Percentiles rank a stretch among this genome's conserved stretches.
phyloP scores from a whole-genome alignment of 2,113 vertebrate genomes.

The Prochilodus magdalenae region DNA sequence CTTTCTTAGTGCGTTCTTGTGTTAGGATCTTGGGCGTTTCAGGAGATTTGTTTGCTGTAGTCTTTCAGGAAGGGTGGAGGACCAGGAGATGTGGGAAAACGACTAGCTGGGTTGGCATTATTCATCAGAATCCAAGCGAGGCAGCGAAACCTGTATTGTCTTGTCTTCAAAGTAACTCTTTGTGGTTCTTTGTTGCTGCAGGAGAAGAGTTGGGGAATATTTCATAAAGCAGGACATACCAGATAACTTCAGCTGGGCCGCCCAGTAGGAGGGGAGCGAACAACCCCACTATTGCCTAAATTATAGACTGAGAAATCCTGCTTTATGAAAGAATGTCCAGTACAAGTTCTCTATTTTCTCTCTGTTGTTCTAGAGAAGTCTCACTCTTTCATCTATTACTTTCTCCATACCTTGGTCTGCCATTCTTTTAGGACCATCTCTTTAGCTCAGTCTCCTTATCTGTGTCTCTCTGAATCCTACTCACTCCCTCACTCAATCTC shows the following conservation, averaged over 20 bases:
- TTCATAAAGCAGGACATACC: neutral
- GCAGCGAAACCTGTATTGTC: neutral
- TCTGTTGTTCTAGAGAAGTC: neutral
- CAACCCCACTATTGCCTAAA: too few species aligned
- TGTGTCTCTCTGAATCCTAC: neutral
- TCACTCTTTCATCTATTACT: neutral
- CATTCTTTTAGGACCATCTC: neutral
- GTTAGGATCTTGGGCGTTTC: neutral
- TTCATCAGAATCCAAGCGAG: neutral
- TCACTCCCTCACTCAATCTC: neutral
- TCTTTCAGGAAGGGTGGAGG: slow-evolving; percentile 5
- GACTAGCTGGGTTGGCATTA: neutral
- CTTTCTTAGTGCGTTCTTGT: neutral
- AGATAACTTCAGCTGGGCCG: too few species aligned
- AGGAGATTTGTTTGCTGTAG: slow-evolving; percentile 4
- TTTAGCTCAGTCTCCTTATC: neutral
- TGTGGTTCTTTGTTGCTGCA: neutral
- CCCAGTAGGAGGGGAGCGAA: too few species aligned
- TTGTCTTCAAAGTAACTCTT: neutral
- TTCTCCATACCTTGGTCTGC: neutral
- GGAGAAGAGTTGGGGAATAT: neutral
- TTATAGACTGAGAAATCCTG: too few species aligned
- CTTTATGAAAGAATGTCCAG: too few species aligned
- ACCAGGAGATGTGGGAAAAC: neutral
- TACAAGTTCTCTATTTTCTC: neutral